These are phyloP conservation scores for Fistularia tabacaria DNA, from an alignment of 2,797 vertebrate species.

Conservation along the genomic window DNA sequence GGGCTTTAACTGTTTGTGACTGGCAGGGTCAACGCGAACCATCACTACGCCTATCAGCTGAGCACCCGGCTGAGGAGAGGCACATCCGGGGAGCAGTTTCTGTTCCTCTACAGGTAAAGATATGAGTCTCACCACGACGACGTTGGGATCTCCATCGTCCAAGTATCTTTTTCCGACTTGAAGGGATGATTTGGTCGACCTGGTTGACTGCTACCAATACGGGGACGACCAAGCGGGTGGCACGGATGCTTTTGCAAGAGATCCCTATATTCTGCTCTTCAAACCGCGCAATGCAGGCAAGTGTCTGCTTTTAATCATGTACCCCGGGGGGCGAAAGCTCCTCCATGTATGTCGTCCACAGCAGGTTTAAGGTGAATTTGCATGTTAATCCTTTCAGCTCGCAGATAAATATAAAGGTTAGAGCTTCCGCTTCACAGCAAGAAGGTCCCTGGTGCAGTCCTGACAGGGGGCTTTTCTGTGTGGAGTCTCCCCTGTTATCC, in stretches of 20 bases:
- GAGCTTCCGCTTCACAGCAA: no score
- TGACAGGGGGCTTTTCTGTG: no score
- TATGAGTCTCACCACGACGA: not conserved
- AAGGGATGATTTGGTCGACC: constrained; percentile 59
- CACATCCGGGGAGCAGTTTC: constrained; percentile 68
- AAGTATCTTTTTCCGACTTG: not conserved
- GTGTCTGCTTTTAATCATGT: not conserved
- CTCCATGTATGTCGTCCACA: no score
- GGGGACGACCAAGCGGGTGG: constrained; percentile 64
- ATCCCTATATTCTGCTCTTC: constrained; percentile 68
- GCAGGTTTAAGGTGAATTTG: no score
- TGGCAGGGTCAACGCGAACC: constrained; percentile 41
- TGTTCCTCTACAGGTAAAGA: constrained; percentile 68
- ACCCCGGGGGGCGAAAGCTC: no score
- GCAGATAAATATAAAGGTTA: no score
- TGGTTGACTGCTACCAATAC: constrained; percentile 65
- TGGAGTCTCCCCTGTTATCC: no score
- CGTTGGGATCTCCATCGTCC: not conserved
- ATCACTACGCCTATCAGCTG: constrained; percentile 55
- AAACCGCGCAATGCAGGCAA: constrained; percentile 59
- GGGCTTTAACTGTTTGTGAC: not conserved
- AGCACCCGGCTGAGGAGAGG: constrained; percentile 62
- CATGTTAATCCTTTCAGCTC: no score
- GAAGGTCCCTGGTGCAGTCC: no score
- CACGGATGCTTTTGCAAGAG: constrained; percentile 62